Evolutionary conservation across 92 coral and sea anemone species (phyloP), one percentile per base, ranked within the genome.

Genomic region (Porites cylindrica): DNA sequence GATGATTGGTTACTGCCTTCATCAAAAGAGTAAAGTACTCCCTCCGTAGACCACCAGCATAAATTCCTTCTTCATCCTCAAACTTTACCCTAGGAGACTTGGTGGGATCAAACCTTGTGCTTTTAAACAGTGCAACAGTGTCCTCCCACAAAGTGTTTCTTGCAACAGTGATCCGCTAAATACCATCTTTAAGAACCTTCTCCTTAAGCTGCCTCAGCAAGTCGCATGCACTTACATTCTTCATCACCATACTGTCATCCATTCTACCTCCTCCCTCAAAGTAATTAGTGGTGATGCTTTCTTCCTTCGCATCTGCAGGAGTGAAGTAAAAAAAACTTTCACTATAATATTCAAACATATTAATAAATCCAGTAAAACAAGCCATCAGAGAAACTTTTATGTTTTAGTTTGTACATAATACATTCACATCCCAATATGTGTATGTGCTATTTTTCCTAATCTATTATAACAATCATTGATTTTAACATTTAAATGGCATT

Each of bases 31-130:
- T 68, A 56, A 82, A 84, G 71, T 84, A 91, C 70, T 91, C 94
- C 70, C 71, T 82, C 32, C 88, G 52, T 38, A 91, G 78, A 53
- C 91, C 76, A 63, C 94, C 94, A 61, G 88, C 94, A 78, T 88
- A 81, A 10, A 91, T 88, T 66, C 94, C 92, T n/a, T 66, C 65
- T 84, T 91, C 94, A 70, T 86, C 94, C 60, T 63, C 85, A 64
- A 86, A 87, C 83, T 62, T 90, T 14, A 80, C 76, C 54, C 64
- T 53, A 20, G 70, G 70, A 51, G 64, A 83, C 66, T 58, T 76
- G 17, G 47, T 10, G 38, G 80, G 80, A 56, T 76, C 80, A 76
- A 76, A 76, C 51, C 51, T 76, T 76, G 80, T 10, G 66, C 80
- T 76, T 56, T 76, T 76, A 54, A 76, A 76, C 17, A 76, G 65